Evolutionary conservation across 2,113 vertebrate species (phyloP).

Genomic region (Colistium nudipinnis): DNA sequence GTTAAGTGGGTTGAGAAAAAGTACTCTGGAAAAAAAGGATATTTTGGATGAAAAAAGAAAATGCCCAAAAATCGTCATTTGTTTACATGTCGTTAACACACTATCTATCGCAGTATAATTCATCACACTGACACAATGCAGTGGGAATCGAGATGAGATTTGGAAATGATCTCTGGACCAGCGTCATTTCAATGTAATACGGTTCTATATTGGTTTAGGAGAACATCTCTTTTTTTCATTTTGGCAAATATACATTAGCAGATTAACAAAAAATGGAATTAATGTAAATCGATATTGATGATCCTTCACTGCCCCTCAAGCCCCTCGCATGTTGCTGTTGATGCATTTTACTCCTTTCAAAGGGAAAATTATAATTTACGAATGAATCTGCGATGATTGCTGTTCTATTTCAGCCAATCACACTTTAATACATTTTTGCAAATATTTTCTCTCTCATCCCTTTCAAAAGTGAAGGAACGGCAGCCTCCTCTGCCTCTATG

Average conservation of each 20-base stretch:
- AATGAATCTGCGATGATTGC: neutral
- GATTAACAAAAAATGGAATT: too few species aligned
- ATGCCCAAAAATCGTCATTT: too few species aligned
- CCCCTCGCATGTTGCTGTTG: neutral
- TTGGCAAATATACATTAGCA: too few species aligned
- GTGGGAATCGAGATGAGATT: neutral
- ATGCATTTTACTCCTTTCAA: neutral
- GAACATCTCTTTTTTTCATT: neutral
- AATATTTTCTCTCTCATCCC: neutral
- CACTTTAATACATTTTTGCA: neutral
- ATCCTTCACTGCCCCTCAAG: neutral
- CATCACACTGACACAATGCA: neutral
- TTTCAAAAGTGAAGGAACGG: neutral
- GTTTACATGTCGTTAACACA: too few species aligned
- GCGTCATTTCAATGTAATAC: neutral
- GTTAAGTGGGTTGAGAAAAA: neutral
- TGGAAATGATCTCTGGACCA: neutral
- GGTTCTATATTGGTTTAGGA: neutral
- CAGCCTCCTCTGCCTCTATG: neutral
- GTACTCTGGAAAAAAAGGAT: too few species aligned
- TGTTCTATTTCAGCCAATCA: neutral
- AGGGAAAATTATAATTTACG: neutral
- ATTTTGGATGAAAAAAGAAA: too few species aligned
- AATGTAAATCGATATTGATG: too few species aligned
- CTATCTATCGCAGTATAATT: too few species aligned